Evolutionary conservation across 2,113 vertebrate genomes (phyloP), one percentile per base, ranked within the genome.

Genomic region (Brachyistius frenatus): DNA sequence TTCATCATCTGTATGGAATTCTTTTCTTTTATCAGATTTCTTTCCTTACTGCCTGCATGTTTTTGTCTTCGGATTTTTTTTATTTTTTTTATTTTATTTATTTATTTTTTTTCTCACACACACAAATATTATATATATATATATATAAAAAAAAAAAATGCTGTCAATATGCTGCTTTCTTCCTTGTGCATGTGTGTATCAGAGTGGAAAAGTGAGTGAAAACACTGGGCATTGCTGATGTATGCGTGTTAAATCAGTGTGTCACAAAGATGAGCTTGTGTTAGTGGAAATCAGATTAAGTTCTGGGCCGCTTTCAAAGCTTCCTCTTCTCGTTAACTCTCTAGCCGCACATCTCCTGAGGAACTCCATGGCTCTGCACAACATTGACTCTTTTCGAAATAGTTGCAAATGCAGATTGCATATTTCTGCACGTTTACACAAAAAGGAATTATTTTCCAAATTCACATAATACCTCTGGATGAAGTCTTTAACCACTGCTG

Each of bases 281-380:
- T 89, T 84, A 39, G 77, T 2, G 16, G 65, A 81, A 90, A 91
- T 86, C 60, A n/a, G 77, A 84, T 90, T 90, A 89, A 73, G 72
- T 50, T 23, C 83, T 31, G 54, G 71, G 54, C 76, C 30, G 60
- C 76, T 77, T 83, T 90, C 76, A 88, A 73, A 83, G 56, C 66
- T n/a, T 75, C 16, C 68, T 66, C 5, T 9, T 62, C 23, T 36
- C 15, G 54, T 72, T 68, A 61, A 23, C 50, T 66, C 56, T 65
- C 61, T 1, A 2, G 74, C 65, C 60, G 79, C 80, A 80, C 61
- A 33, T 76, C 54, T 70, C 66, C 37, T 61, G 65, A 53, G 63
- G 76, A 83, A 74, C 31, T 1, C 56, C 50, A 35, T 10, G 1
- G 0, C 57, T 66, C 14, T 32, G 49, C 62, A n/a, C 33, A 33